Percentiles rank a stretch among this genome's conserved stretches.
Conservation (phyloP, 2,113 vertebrate species). For the Lophius piscatorius region DNA sequence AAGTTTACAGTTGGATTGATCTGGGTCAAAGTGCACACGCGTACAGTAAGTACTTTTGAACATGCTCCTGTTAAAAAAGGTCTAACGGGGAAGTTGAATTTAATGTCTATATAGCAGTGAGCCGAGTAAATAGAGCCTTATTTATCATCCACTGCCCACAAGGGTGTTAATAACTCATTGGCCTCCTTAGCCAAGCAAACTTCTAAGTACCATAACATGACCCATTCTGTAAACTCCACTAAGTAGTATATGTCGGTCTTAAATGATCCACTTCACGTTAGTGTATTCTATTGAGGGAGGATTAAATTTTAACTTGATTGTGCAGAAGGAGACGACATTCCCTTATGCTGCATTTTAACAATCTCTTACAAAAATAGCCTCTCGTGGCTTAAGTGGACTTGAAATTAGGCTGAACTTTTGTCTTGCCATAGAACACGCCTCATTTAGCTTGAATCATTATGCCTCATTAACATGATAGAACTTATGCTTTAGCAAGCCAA, state of each 20-base stretch:
- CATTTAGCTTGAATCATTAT: conserved; percentile 52
- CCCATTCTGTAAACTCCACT: conserved; percentile 32
- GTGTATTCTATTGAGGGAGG: conserved; percentile 57
- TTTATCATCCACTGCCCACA: conserved; percentile 32
- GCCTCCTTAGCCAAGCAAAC: conserved; percentile 35
- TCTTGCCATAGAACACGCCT: conserved; percentile 46
- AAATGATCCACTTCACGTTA: conserved; percentile 51
- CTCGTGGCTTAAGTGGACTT: conserved; percentile 51
- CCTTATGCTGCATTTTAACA: conserved; percentile 51
- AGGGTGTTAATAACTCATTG: conserved; percentile 49
- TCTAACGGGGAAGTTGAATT: conserved; percentile 16
- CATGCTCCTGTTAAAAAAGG: conserved; percentile 5
- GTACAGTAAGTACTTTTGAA: neutral
- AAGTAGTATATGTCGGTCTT: conserved; percentile 17
- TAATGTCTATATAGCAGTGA: conserved; percentile 12
- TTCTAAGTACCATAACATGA: conserved; percentile 16
- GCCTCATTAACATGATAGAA: conserved; percentile 53
- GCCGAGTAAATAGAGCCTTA: conserved; percentile 46
- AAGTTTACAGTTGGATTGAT: too few relatives aligned
- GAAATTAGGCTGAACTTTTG: conserved; percentile 56
- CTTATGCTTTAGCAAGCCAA: conserved; percentile 28
- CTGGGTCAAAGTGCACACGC: too few relatives aligned
- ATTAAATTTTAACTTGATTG: conserved; percentile 58
- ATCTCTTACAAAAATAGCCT: conserved; percentile 36
- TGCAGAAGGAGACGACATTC: conserved; percentile 39